Base-by-base conservation (phyloP, 2,797 vertebrate species). In the Micromesistius poutassou region DNA sequence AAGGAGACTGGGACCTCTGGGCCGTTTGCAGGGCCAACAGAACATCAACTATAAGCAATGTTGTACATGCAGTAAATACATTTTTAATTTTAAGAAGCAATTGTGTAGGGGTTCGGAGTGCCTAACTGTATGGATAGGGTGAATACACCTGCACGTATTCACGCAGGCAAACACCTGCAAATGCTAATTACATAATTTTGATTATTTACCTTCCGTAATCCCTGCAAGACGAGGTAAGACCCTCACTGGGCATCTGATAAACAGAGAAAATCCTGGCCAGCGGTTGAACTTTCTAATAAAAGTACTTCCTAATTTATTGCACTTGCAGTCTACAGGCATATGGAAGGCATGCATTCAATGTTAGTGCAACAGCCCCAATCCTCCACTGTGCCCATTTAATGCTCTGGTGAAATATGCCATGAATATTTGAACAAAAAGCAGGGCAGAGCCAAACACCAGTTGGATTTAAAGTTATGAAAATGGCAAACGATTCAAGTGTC, bases 1-100 rank as follows among this genome's bases (percentile, higher is more conserved):
- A 88, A 91, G 85, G 90, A 87, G 87, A 90, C 87, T 81, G 82
- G 82, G 75, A 77, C 74, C 55, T 9, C 77, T 66, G 81, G 73
- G 68, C 74, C 38, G 42, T 83, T 77, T 62, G 74, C 9, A 40
- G 50, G 72, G 71, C 71, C 33, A 78, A 75, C 1, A 12, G 40
- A 78, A 66, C 19, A 77, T 85, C 77, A 84, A 75, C 76, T 81
- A 66, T 81, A 81, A 83, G 77, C 68, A 79, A 83, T 31, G 14
- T 14, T 14, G 66, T 78, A 68, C 68, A 80, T 80, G 36, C 1
- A n/a, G 22, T 33, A 42, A 80, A 82, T 73, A 80, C 81, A 77
- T 28, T 7, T 68, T 28, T 28, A 82, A 77, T 28, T 7, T 68
- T 28, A 68, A 12, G 25, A 68, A 68, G 1, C n/a, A 25, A 68